These are phyloP conservation scores for Oreocharis arfaki DNA, from an alignment of 2,113 vertebrate genomes.

Conservation along the genomic window DNA sequence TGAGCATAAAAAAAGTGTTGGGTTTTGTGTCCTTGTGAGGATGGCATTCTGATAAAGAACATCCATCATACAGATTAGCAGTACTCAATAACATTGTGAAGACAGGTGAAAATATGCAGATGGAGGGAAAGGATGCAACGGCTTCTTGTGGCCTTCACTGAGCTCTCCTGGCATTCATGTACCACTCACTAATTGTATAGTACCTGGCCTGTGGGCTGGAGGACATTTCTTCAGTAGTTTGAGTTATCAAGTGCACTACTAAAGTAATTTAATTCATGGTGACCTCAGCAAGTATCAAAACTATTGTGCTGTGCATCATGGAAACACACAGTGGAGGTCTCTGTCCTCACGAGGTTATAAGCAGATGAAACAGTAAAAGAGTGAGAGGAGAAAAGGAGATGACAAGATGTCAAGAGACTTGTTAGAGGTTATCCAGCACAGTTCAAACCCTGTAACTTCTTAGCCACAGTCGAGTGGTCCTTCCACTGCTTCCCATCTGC, in stretches of 20 bases:
- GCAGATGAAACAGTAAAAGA: background rate
- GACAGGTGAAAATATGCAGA: background rate
- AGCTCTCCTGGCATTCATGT: background rate
- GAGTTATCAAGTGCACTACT: background rate
- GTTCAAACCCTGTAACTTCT: background rate
- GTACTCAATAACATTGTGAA: background rate
- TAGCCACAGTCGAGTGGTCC: background rate
- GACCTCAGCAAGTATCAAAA: background rate
- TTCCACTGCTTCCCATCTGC: constrained; percentile 1
- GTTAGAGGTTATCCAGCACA: background rate
- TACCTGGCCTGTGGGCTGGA: background rate
- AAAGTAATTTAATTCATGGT: background rate
- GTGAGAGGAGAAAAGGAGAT: background rate
- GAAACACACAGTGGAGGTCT: background rate
- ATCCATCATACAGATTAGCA: background rate
- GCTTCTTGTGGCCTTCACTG: background rate
- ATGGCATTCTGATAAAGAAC: background rate
- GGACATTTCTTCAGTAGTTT: background rate
- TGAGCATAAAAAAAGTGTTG: background rate
- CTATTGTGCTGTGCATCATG: background rate
- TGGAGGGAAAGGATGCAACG: background rate
- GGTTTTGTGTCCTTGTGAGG: background rate
- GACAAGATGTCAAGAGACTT: background rate
- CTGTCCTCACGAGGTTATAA: background rate
- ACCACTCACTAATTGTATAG: background rate